These are phyloP conservation scores for Zonotrichia leucophrys DNA, from an alignment of 2,113 vertebrate genomes.

Conservation along the genomic window DNA sequence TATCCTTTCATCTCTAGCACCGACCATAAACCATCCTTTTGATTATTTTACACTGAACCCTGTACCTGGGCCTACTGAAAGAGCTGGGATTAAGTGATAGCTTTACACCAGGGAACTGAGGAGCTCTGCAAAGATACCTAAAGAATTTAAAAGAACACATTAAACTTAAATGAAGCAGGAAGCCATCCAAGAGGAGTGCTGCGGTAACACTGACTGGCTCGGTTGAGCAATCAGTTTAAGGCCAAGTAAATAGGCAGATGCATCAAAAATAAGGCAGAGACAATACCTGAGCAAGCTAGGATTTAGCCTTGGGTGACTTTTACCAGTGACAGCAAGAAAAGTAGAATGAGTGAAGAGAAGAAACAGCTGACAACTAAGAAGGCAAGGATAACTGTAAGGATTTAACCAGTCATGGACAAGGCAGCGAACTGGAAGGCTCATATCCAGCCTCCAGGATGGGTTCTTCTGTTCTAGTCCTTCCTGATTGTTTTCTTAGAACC, in stretches of 20 bases:
- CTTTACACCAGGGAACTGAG: background rate
- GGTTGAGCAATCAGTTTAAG: background rate
- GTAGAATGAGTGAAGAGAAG: background rate
- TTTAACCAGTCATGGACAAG: background rate
- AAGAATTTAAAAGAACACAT: background rate
- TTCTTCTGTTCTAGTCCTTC: background rate
- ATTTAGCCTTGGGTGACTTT: background rate
- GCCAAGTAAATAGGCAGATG: conserved; percentile 21
- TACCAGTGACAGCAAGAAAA: background rate
- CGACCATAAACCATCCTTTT: background rate
- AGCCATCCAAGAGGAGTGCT: background rate
- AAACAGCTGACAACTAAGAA: background rate
- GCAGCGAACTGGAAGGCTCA: background rate
- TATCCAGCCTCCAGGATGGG: background rate
- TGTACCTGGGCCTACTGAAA: background rate
- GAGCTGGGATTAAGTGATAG: background rate
- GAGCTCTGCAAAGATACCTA: conserved; percentile 14
- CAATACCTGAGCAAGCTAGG: background rate
- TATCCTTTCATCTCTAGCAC: background rate
- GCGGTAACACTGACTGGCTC: background rate
- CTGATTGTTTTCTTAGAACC: background rate
- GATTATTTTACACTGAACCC: background rate
- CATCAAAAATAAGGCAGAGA: background rate
- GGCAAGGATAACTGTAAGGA: background rate
- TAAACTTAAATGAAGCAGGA: conserved; percentile 34